Conservation (phyloP, 2,113 vertebrate genomes). For the Panurus biarmicus region DNA sequence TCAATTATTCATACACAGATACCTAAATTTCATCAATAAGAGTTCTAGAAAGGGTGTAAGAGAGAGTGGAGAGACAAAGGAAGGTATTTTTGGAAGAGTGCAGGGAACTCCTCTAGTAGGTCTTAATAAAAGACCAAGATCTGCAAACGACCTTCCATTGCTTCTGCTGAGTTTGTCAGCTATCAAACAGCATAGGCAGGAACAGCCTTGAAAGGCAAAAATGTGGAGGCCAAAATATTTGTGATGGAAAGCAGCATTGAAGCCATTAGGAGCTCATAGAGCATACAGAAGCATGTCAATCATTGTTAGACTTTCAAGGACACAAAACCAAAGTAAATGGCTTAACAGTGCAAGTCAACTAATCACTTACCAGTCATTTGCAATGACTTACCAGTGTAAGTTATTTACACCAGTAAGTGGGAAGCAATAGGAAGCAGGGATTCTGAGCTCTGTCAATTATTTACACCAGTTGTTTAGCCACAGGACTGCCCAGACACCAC, state of each 20-base stretch:
- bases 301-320: not conserved
- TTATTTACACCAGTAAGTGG: not conserved
- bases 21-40: not conserved
- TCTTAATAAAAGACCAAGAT: not conserved
- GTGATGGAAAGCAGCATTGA: not conserved
- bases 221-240: not conserved
- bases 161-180: not conserved
- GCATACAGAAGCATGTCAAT: not conserved
- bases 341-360: not conserved
- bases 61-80: not conserved
- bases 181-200: not conserved
- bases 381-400: not conserved
- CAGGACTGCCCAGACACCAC: not conserved
- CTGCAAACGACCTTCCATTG: not conserved
- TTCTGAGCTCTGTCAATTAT: not conserved
- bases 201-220: not conserved
- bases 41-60: not conserved
- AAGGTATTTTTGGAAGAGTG: not conserved
- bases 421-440: not conserved
- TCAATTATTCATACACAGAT: not conserved
- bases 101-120: not conserved
- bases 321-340: not conserved
- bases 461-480: not conserved
- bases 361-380: not conserved
- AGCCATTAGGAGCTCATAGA: not conserved